These are phyloP conservation scores for Tyrannus savana DNA, from an alignment of 2,113 vertebrate species.

Conservation along the genomic window DNA sequence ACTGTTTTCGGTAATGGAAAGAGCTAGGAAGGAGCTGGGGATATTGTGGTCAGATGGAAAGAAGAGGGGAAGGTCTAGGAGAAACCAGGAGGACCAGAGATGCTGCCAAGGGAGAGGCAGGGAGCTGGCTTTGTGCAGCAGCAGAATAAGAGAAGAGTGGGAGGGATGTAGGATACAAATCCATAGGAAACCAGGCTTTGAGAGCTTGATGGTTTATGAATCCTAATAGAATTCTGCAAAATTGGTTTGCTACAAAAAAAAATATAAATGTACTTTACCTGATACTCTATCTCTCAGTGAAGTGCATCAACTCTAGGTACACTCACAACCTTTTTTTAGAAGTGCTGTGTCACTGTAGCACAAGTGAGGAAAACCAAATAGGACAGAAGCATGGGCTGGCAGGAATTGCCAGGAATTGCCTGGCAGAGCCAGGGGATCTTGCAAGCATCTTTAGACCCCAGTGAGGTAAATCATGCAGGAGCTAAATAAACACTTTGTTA, in stretches of 20 bases:
- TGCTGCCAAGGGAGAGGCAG: not conserved
- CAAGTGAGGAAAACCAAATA: accelerated
- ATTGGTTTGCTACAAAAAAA: not conserved
- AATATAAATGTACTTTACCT: not conserved
- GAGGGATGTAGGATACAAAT: not conserved
- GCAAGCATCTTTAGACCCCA: not conserved
- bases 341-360: not conserved
- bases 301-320: not conserved
- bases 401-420: not conserved
- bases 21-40: not conserved
- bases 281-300: not conserved
- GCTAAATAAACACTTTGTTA: not conserved
- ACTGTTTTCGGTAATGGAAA: not conserved
- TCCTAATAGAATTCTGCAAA: not conserved
- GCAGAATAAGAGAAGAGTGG: not conserved
- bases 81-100: not conserved
- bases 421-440: not conserved
- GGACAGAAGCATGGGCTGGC: not conserved
- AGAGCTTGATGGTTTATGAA: accelerated
- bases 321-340: accelerated
- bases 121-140: not conserved
- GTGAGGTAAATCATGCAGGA: accelerated
- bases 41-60: not conserved
- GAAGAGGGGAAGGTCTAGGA: not conserved
- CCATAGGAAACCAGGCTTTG: not conserved